Evolutionary conservation across 1,140 invertebrate species (phyloP), one percentile per base, ranked within the genome.

Genomic region (Aphelenchoides besseyi): DNA sequence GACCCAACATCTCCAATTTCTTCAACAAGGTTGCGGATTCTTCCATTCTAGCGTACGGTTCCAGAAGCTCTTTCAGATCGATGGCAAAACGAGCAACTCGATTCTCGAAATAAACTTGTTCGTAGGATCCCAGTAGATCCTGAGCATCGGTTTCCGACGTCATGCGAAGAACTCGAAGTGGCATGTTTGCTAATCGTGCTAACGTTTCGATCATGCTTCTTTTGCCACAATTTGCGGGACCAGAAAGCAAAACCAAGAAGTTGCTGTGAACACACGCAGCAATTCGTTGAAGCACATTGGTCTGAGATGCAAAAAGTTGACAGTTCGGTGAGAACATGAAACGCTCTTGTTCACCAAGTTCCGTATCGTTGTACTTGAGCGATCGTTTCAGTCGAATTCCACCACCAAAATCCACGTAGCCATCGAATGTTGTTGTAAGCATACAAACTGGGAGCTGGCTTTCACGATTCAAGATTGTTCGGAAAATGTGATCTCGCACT

Each of bases 131-230:
- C 2, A 98, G 87, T 54, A 98, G 89, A 85, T 97, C 95, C 0
- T 91, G 92, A 0, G 94, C 95, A 82, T 97, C 95, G 90, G 94
- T 97, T 48, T 92, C 90, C 36, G 92, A 91, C 82, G 92, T 95
- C 16, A 96, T 90, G n/a, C 90, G 88, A 28, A 71, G 41, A 67
- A 97, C 86, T 0, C 91, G 89, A 1, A 97, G 86, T 63, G 89
- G 87, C 73, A 89, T 88, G 0, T 92, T 92, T 0, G 88, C 88
- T 1, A 97, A 81, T 73, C 89, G 87, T 0, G 94, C 89, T 29
- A 96, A 85, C 23, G 91, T 86, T 82, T 90, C 89, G 26, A 97
- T 89, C 1, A 92, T 80, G 74, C 89, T 90, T 61, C 90, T 91
- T 87, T 97, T 97, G 0, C 94, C 94, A 78, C 88, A 88, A 18